Evolutionary conservation across 2,113 vertebrate species (phyloP).

Genomic region (Shinisaurus crocodilurus): DNA sequence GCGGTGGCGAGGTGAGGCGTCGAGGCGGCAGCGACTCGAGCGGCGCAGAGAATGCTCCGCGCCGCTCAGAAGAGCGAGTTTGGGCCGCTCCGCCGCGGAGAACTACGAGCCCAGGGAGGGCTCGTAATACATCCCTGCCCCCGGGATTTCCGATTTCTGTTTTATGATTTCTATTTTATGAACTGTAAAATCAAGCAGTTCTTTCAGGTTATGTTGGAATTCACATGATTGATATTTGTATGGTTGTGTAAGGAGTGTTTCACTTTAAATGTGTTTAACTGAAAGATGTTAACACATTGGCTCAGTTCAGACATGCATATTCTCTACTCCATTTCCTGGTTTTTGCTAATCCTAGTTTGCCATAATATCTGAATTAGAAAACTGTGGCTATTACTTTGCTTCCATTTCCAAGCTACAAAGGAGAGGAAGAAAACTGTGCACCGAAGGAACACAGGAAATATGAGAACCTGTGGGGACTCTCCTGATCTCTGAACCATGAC

Average conservation of each 20-base stretch:
- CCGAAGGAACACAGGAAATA: neutral
- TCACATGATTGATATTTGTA: neutral
- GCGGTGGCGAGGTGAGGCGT: too few species aligned
- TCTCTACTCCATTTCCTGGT: neutral
- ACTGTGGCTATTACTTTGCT: neutral
- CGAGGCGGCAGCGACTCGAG: too few species aligned
- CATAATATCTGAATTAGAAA: neutral
- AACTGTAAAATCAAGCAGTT: neutral
- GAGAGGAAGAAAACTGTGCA: slow-evolving; percentile 24
- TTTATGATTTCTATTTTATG: neutral
- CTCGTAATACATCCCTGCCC: too few species aligned
- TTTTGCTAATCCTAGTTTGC: neutral
- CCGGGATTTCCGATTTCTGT: too few species aligned
- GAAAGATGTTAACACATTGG: neutral
- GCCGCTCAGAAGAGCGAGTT: too few species aligned
- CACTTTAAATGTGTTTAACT: neutral
- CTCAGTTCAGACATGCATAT: too few species aligned
- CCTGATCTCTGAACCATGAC: slow-evolving; percentile 34
- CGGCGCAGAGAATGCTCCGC: too few species aligned
- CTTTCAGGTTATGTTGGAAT: neutral
- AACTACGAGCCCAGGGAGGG: too few species aligned
- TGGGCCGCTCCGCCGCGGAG: too few species aligned
- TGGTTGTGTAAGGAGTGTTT: neutral
- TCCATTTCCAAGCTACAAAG: slow-evolving; percentile 4
- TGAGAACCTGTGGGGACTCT: neutral